Base-by-base conservation (phyloP, 2,888 invertebrate species). In the Litoditis marina region DNA sequence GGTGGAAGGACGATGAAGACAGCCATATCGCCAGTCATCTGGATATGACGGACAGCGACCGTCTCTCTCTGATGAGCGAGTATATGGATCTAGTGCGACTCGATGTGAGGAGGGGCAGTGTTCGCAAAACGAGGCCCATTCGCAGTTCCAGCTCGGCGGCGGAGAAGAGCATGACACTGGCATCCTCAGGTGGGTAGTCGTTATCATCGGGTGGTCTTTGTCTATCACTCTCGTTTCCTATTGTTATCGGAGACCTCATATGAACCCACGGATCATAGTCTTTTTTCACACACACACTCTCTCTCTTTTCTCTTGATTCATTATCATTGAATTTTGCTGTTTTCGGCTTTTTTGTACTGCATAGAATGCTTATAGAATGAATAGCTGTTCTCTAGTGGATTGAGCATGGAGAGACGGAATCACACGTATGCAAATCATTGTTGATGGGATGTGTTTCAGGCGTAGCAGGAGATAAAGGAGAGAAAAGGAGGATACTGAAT, bases 71-170 rank as follows among this genome's bases (percentile, higher is more conserved):
- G 32, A 76, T 81, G 54, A 71, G 73, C 46, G 60, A 72, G 30
- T 81, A 81, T 62, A 77, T 81, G 78, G 81, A 81, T 58, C 62
- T 81, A 28, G 75, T 78, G 13, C 69, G 78, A 51, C 61, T 78
- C 61, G 77, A 78, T 55, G 60, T 78, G 31, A 63, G 79, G 4
- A 62, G 71, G 19, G 71, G 70, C 5, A 59, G 60, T 22, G 65
- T 71, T 25, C 58, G 68, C 28, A 68, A 64, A 16, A 66, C 68
- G 3, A 46, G 71, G 22, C 61, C 68, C 16, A 68, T 71, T 4
- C 51, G 74, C 28, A 66, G 68, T 36, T 51, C 61, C 5, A 39
- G 63, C 1, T 44, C 55, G 1, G 22, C 47, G 19, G 42, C 50
- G 4, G 55, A 58, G 32, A 63, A 66, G 32, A 57, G 62, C 28